Base-by-base conservation (phyloP, 30 jellyfish, hydroid and myxozoan species). In the Hydractinia symbiolongicarpus region DNA sequence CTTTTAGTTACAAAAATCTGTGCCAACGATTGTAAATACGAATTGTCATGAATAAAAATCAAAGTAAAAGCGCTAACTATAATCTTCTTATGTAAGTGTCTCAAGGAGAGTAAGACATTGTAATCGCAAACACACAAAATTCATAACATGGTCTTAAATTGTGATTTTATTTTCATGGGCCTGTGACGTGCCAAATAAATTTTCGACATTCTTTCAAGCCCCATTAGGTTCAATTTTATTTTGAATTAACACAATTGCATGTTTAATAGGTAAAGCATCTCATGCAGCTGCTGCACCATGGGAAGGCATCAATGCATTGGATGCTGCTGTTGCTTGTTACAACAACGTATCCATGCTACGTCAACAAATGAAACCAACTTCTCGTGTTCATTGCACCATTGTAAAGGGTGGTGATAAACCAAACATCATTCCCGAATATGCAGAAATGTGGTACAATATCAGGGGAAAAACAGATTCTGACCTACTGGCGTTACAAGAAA, bases 231-330 rank as follows among this genome's bases (percentile, higher is more conserved):
- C 44, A 2, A 30, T 30, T 30, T 30, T 30, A 30, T 30, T 0
- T 30, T 30, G 44, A 2, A 30, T 30, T 30, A 2, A 30, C 2
- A 30, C 44, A 30, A 30, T 30, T 30, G 44, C 77, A 9, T 40
- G 13, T 40, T 5, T 5, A n/a, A 51, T 61, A 89, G 97, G 97
- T 6, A 89, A 89, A 55, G 87, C 91, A 53, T 82, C 97, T 4
- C 97, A 91, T 68, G 98, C 98, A 4, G 94, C 98, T 4, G 95
- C 89, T 60, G 91, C 91, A 11, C 98, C 98, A 3, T 91, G 98
- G 98, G 92, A 77, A 54, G 98, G 89, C 53, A 83, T 81, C 14
- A 91, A 91, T 78, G 98, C 98, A 4, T 83, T 91, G 81, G 98
- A 91, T 86, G 98, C 98, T 6, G 96, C 96, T 8, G 96, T 91